Evolutionary conservation across 1,140 invertebrate species (phyloP).

Genomic region (Babylonia areolata): DNA sequence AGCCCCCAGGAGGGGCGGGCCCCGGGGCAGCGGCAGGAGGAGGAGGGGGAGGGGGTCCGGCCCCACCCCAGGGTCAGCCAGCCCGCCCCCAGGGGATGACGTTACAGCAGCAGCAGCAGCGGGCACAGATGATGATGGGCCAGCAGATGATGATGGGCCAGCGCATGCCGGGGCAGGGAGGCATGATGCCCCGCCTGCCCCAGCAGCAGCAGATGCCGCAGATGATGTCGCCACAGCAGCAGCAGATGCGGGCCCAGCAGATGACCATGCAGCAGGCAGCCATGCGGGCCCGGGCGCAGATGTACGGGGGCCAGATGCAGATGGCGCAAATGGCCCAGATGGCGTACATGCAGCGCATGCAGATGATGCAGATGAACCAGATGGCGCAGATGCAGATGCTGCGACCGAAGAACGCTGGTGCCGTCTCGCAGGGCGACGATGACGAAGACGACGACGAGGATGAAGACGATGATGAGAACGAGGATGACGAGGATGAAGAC

Average conservation of each 20-base stretch:
- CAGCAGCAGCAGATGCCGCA: not conserved
- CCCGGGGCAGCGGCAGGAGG: not conserved
- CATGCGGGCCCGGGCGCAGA: slow-evolving; percentile 20
- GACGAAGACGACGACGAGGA: slow-evolving; percentile 1
- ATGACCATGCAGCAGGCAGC: slow-evolving; percentile 17
- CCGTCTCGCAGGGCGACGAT: not conserved
- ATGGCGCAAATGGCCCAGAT: slow-evolving; percentile 14
- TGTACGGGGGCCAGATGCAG: slow-evolving; percentile 2
- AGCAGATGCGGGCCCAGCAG: slow-evolving; percentile 9
- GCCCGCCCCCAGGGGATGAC: not conserved
- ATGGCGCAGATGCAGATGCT: slow-evolving; percentile 11
- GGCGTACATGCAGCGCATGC: slow-evolving; percentile 19
- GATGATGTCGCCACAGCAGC: not conserved
- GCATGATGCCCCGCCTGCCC: slow-evolving; percentile 19
- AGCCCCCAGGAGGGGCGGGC: not conserved
- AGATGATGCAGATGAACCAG: slow-evolving; percentile 20
- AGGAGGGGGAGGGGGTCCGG: not conserved
- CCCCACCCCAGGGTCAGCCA: not conserved
- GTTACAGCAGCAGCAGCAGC: not conserved
- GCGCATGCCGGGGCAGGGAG: not conserved
- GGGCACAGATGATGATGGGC: slow-evolving; percentile 14
- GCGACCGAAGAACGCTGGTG: not conserved
- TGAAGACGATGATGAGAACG: not conserved
- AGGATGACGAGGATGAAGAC: not conserved
- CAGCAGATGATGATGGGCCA: slow-evolving; percentile 17